Conservation (phyloP, 2,888 invertebrate species). For the Acrocyrtus sp. region DNA sequence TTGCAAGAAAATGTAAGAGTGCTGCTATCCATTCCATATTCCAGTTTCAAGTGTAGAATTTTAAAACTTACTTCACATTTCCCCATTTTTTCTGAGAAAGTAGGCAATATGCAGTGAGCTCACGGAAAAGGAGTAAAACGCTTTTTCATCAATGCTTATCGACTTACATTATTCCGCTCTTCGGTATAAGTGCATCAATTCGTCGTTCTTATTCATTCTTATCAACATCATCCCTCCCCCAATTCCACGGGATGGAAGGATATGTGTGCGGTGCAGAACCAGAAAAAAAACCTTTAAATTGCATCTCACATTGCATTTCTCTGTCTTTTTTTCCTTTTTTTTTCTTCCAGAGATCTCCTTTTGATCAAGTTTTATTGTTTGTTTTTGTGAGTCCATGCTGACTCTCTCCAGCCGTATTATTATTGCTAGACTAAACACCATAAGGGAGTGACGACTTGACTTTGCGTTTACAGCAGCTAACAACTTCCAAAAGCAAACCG, state of each 20-base stretch:
- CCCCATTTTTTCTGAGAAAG: conserved; percentile 2
- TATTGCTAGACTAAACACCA: not conserved
- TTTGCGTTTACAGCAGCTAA: not conserved
- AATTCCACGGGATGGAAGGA: not conserved
- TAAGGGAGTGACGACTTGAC: not conserved
- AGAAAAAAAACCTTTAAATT: not conserved
- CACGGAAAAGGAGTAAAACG: conserved; percentile 22
- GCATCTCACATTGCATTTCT: not conserved
- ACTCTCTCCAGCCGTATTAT: conserved; percentile 3
- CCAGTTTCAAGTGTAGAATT: not conserved
- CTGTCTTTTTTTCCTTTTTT: not conserved
- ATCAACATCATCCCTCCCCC: not conserved
- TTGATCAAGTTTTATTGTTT: conserved; percentile 36
- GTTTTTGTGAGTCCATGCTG: not conserved
- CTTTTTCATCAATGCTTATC: conserved; percentile 5
- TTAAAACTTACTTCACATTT: not conserved
- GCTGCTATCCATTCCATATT: not conserved
- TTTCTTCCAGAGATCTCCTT: not conserved
- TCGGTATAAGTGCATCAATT: not conserved
- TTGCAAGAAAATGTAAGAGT: not conserved
- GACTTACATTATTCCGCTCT: conserved; percentile 7
- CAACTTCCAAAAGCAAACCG: not conserved
- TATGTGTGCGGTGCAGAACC: conserved; percentile 1
- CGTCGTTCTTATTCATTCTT: not conserved
- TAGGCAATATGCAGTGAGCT: conserved; percentile 21